A percentile compares a stretch with the other conserved stretches of the same genome.
Evolutionary conservation across 1,140 invertebrate genomes (phyloP).

Genomic region (Kradibia gibbosae): DNA sequence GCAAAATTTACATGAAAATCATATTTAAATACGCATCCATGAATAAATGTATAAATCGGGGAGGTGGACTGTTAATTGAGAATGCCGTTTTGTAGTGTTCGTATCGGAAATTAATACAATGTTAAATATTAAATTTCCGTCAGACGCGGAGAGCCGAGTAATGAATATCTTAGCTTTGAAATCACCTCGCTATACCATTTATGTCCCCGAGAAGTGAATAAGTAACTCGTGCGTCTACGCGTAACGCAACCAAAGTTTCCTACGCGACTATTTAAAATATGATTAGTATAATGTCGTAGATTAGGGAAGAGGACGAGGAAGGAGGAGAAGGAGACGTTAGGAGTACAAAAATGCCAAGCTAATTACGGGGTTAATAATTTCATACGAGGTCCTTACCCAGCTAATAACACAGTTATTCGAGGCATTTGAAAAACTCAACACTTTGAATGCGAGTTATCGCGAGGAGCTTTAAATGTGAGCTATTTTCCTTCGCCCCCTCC

Average conservation of each 20-base stretch:
- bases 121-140: neutral
- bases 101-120: neutral
- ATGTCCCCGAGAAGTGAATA: neutral
- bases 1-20: neutral
- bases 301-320: too few species aligned
- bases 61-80: neutral
- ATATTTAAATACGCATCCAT: neutral
- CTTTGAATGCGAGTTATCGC: neutral
- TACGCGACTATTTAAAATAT: neutral
- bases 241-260: too few species aligned
- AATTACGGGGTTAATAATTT: neutral
- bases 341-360: neutral
- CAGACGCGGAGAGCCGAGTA: neutral
- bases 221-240: too few species aligned
- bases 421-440: constrained; percentile 10
- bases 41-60: neutral
- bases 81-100: neutral
- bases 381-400: neutral
- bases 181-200: neutral
- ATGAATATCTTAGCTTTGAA: neutral
- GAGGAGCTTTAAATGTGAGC: constrained; percentile 25
- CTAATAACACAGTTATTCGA: neutral
- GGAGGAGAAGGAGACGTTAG: neutral
- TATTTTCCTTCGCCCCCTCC: too few species aligned
- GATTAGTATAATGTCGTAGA: neutral